phyloP scores from a whole-genome alignment of 2,113 vertebrate genomes.

The Eira barbara region DNA sequence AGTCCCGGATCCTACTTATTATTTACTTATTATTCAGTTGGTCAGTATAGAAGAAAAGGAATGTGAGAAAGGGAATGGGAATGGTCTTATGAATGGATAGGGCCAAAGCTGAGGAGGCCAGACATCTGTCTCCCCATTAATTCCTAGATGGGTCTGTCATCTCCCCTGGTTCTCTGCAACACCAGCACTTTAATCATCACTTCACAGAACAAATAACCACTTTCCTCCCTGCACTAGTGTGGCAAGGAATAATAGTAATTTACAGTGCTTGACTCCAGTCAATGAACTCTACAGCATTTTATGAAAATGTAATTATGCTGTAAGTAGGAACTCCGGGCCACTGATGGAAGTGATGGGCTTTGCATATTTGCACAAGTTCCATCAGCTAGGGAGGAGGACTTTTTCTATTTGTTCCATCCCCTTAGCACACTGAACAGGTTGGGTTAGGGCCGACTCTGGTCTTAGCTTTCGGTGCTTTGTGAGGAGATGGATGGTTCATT shows the following conservation, averaged over 20 bases:
- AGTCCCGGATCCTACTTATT: neutral
- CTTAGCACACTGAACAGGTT: neutral
- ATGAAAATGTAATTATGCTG: constrained; percentile 75
- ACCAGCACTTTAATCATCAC: constrained; percentile 64
- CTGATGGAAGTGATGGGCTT: constrained; percentile 57
- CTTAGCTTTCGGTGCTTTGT: neutral
- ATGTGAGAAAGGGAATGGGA: neutral
- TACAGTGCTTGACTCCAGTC: constrained; percentile 75
- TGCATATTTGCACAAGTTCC: neutral
- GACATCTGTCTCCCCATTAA: constrained; percentile 14
- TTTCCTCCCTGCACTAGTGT: constrained; percentile 64
- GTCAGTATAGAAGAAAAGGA: neutral
- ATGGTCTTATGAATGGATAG: neutral
- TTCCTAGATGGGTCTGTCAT: constrained; percentile 29
- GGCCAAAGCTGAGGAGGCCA: neutral
- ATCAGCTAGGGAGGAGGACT: neutral
- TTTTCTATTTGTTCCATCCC: neutral
- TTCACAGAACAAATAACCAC: constrained; percentile 77
- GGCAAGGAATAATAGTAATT: constrained; percentile 80
- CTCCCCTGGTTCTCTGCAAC: constrained; percentile 35
- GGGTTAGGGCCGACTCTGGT: neutral
- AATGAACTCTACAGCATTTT: constrained; percentile 78
- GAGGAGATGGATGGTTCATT: neutral
- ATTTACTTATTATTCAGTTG: constrained; percentile 26
- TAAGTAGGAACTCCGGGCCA: constrained; percentile 70